Percentiles rank a stretch among this genome's conserved stretches.
These are phyloP conservation scores for Lasioglossum albipes DNA, from an alignment of 1,140 invertebrate genomes.

Conservation along the genomic window DNA sequence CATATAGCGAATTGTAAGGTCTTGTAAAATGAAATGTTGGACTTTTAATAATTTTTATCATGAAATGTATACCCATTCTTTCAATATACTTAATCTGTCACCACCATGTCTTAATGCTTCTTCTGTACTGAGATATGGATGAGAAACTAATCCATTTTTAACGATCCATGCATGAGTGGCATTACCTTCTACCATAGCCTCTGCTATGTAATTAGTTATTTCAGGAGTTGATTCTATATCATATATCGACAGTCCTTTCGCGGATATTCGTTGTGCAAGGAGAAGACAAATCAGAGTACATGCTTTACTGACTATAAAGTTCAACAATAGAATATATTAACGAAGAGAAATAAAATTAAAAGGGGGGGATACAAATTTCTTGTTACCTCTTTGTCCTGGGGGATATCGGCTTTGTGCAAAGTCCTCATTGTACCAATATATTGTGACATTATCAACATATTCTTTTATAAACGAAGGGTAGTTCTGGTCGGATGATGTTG, in stretches of 20 bases:
- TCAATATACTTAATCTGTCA: constrained; percentile 66
- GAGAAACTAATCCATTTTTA: constrained; percentile 65
- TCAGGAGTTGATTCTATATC: constrained; percentile 62
- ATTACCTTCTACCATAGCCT: constrained; percentile 76
- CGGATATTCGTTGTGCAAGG: constrained; percentile 71
- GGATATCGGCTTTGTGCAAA: constrained; percentile 78
- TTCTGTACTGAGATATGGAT: constrained; percentile 73
- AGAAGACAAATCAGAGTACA: constrained; percentile 78
- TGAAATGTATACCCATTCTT: constrained; percentile 75
- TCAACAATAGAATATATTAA: constrained; percentile 6
- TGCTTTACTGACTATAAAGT: constrained; percentile 70
- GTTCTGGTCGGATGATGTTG: constrained; percentile 49
- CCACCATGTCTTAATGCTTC: constrained; percentile 73
- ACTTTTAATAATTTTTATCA: not conserved
- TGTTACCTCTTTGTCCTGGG: constrained; percentile 75
- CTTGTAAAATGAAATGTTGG: too few relatives aligned
- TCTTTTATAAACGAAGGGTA: constrained; percentile 72
- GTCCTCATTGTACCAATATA: constrained; percentile 73
- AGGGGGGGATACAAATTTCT: not conserved
- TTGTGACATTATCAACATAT: constrained; percentile 54
- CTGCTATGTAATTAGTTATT: constrained; percentile 70
- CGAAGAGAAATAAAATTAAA: not conserved
- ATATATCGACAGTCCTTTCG: constrained; percentile 60
- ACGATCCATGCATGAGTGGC: constrained; percentile 69
- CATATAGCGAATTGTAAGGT: constrained; percentile 4